phyloP scores from a whole-genome alignment of 2,888 invertebrate species.

The Acleris cristana region DNA sequence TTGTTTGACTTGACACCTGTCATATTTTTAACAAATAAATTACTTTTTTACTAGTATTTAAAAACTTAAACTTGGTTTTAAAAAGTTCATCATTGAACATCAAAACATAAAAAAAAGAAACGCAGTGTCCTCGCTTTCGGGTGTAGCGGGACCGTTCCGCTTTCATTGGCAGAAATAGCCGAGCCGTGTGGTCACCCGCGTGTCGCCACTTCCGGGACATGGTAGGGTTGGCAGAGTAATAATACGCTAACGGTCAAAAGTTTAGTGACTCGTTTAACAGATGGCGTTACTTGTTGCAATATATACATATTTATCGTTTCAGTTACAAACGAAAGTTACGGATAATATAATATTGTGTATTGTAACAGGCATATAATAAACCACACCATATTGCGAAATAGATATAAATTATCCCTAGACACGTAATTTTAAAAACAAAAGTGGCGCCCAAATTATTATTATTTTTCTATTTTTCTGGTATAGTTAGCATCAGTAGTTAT shows the following conservation, averaged over 20 bases:
- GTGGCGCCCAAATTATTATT: no score
- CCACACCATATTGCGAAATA: no score
- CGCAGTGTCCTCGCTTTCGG: slow-evolving; percentile 38
- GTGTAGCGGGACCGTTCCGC: slow-evolving; percentile 67
- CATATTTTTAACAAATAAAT: background rate
- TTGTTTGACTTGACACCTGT: background rate
- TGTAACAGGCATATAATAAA: no score
- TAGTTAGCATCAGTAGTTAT: no score
- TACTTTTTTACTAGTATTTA: background rate
- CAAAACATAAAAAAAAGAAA: background rate
- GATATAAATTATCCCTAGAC: no score
- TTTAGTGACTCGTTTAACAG: slow-evolving; percentile 1
- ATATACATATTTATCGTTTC: no score
- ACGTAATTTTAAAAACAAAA: no score
- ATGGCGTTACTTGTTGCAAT: background rate
- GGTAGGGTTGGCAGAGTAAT: slow-evolving; percentile 47
- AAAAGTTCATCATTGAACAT: background rate
- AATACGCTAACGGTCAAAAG: slow-evolving; percentile 19
- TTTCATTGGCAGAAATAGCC: slow-evolving; percentile 76
- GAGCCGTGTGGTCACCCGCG: slow-evolving; percentile 60
- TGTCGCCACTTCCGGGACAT: slow-evolving; percentile 72
- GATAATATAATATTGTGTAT: no score
- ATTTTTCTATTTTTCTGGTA: no score
- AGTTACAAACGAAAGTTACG: no score
- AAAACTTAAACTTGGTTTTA: background rate